Base-by-base conservation (phyloP, 2,888 invertebrate species). In the Argyresthia albistria region DNA sequence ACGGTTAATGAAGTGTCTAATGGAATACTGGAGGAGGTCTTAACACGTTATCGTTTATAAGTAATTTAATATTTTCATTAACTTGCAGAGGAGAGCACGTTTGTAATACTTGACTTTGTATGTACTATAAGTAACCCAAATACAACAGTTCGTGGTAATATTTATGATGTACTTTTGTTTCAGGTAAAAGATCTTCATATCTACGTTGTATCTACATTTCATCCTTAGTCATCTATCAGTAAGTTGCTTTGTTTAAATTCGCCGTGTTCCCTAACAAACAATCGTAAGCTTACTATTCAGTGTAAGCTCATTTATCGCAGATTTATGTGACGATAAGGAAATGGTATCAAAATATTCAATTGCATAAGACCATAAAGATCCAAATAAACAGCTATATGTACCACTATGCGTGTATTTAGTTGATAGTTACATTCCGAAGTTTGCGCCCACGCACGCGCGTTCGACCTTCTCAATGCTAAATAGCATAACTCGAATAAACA, bases 1-100 rank as follows among this genome's bases (percentile, higher is more conserved):
- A 62, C 61, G 57, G 58, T 53, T 67, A 63, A 66, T 67, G 60
- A 63, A 69, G 63, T 59, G 57, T 60, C 59, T 63, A 63, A 62
- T 62, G 60, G 59, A 64, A 64, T 58, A 58, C 60, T 57, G 54
- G 56, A 60, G 56, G 54, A 54, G 45, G 45, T 14, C 16, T 16
- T 35, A 36, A 39, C 54, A 56, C 56, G 36, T 46, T 43, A 47
- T 35, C 47, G 47, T 16, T n/a, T n/a, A 36, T 16, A 35, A 6
- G 11, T 56, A 56, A 57, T 57, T 56, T 53, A 54, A 52, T 52
- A 55, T 53, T 52, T 25, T 25, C 25, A 25, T 25, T 25, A 25
- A 25, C 3, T 25, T 25, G 2, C 25, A n/a, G 25, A 25, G 6
- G 25, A 25, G 2, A 25, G 25, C 25, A 25, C 6, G 6, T 25